Base-by-base conservation (phyloP, 2,113 vertebrate species). In the Pleuronectes platessa region DNA sequence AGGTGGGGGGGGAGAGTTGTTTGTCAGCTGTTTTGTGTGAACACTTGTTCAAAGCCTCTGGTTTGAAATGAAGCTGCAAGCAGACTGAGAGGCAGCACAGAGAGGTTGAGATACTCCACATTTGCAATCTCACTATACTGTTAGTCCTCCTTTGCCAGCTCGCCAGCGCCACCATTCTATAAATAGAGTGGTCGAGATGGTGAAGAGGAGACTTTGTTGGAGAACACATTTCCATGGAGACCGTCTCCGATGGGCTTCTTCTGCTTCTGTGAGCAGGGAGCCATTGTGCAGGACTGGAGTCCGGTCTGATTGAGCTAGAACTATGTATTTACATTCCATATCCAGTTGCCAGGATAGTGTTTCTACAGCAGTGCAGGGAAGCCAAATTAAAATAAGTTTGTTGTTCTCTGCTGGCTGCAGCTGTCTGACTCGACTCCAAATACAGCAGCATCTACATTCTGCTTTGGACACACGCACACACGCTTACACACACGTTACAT, bases 181-280 rank as follows among this genome's bases (percentile, higher is more conserved):
- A 90, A 93, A 92, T 91, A 92, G 89, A 73, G 68, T 58, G 42
- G 60, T 76, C 76, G 68, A 83, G 75, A 87, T 87, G 86, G 81
- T 80, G 72, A 71, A 68, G 67, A 76, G 65, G 72, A 84, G 82
- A 84, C 61, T 66, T 83, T 82, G 78, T 74, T 71, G 77, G 76
- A 86, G 61, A 82, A 78, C 61, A 45, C 51, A 92, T 91, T 92
- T 88, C 92, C 89, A 90, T 92, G 80, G 89, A 86, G 86, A 90
- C 87, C 1, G 79, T 68, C 68, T 65, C 77, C 78, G 21, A 27
- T 63, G 45, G 73, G 47, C 37, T 65, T 63, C 47, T 18, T 18
- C 5, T 55, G 58, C 58, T 26, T 77, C 61, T 75, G 58, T 53
- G 55, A 66, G 74, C 55, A 63, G 40, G 47, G 49, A 61, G 62